These are phyloP conservation scores for Drosophila nigrodunni DNA, from an alignment of 1,140 invertebrate species.

Conservation along the genomic window DNA sequence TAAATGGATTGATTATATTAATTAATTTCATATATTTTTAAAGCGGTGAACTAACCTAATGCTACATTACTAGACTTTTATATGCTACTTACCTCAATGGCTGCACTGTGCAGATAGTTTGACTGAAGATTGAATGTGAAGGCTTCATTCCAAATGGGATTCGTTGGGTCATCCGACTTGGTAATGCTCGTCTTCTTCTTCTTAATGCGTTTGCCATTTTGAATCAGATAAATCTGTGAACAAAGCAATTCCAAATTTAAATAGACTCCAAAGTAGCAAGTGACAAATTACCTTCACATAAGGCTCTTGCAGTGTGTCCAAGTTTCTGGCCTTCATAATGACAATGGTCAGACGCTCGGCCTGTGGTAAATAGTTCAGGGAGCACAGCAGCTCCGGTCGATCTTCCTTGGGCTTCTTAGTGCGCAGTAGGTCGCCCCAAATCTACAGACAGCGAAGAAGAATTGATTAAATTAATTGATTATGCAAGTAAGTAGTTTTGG, in stretches of 20 bases:
- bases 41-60: no score
- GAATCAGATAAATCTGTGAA: constrained; percentile 90
- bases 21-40: no score
- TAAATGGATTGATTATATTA: no score
- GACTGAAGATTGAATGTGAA: constrained; percentile 94
- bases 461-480: neutral
- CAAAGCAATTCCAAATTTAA: neutral
- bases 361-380: constrained; percentile 93
- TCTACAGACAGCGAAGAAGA: constrained; percentile 35
- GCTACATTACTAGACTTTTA: no score
- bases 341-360: constrained; percentile 94
- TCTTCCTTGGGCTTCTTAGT: constrained; percentile 92
- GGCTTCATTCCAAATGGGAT: constrained; percentile 98
- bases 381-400: constrained; percentile 92
- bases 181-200: constrained; percentile 96
- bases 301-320: constrained; percentile 89
- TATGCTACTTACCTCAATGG: constrained; percentile 88
- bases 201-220: constrained; percentile 94
- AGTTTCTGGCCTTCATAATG: constrained; percentile 93
- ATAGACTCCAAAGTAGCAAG: neutral
- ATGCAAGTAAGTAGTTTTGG: neutral
- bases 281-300: constrained; percentile 90
- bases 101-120: constrained; percentile 88
- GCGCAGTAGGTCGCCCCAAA: constrained; percentile 91
- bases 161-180: constrained; percentile 92